These are phyloP conservation scores for Hypolimnas misippus DNA, from an alignment of 2,888 invertebrate species.

Conservation along the genomic window DNA sequence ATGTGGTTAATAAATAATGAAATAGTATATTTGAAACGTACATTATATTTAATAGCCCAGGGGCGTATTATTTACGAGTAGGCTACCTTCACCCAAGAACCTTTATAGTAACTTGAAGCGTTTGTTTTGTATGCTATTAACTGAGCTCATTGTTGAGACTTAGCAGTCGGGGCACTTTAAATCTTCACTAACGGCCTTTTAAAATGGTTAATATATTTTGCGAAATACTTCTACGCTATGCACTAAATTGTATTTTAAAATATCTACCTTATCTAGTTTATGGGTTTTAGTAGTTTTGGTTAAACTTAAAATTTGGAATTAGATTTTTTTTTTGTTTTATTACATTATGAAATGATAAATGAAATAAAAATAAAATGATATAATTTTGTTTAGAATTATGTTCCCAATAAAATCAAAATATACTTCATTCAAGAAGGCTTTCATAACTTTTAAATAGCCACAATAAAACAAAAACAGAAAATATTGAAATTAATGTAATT, in stretches of 20 bases:
- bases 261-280: slow-evolving; percentile 25
- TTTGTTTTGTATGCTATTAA: slow-evolving; percentile 66
- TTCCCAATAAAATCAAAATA: no score
- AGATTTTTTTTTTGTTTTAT: background rate
- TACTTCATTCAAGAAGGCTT: no score
- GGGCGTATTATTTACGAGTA: slow-evolving; percentile 39
- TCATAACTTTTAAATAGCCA: no score
- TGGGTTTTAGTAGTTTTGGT: slow-evolving; percentile 17
- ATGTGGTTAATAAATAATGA: background rate
- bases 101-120: slow-evolving; percentile 53
- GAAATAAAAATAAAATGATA: background rate
- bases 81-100: slow-evolving; percentile 40
- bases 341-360: background rate
- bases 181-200: slow-evolving; percentile 77
- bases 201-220: slow-evolving; percentile 70
- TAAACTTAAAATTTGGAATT: background rate
- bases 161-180: slow-evolving; percentile 71
- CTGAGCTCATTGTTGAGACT: slow-evolving; percentile 69
- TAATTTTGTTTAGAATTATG: background rate
- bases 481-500: no score
- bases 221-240: slow-evolving; percentile 58
- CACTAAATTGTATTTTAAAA: slow-evolving; percentile 29
- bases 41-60: slow-evolving; percentile 7
- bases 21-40: slow-evolving; percentile 6
- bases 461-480: no score